phyloP scores from a whole-genome alignment of 2,797 vertebrate genomes.

The Coccyzus lansbergi region DNA sequence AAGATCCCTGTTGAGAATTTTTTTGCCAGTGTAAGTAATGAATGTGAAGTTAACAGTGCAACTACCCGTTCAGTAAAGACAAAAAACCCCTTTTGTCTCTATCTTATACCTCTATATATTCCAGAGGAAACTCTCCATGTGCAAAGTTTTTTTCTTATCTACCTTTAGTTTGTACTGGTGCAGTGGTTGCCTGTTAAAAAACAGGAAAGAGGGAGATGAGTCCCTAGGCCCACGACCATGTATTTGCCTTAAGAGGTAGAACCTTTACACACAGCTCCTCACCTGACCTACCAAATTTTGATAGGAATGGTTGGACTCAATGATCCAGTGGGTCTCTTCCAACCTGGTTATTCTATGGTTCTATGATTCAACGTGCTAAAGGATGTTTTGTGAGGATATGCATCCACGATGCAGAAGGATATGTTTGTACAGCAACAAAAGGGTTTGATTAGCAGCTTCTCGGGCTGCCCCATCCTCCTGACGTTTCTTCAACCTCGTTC shows the following conservation, averaged over 20 bases:
- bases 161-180: neutral
- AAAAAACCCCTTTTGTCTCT: neutral
- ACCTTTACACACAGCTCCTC: neutral
- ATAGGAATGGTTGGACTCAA: no score
- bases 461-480: neutral
- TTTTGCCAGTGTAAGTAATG: neutral
- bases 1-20: neutral
- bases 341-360: no score
- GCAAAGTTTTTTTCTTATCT: neutral
- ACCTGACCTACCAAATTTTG: neutral
- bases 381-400: neutral
- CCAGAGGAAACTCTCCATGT: neutral
- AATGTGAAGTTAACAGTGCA: neutral
- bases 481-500: neutral
- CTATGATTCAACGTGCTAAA: no score
- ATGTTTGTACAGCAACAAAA: slow-evolving; percentile 1
- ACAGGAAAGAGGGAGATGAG: neutral
- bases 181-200: neutral
- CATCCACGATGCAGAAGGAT: fast-evolving
- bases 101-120: neutral
- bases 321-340: no score
- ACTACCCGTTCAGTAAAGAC: neutral
- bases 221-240: neutral
- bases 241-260: neutral
- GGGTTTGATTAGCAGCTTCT: slow-evolving; percentile 12